Evolutionary conservation across 1,140 invertebrate genomes (phyloP).

Genomic region (Conus betulinus): DNA sequence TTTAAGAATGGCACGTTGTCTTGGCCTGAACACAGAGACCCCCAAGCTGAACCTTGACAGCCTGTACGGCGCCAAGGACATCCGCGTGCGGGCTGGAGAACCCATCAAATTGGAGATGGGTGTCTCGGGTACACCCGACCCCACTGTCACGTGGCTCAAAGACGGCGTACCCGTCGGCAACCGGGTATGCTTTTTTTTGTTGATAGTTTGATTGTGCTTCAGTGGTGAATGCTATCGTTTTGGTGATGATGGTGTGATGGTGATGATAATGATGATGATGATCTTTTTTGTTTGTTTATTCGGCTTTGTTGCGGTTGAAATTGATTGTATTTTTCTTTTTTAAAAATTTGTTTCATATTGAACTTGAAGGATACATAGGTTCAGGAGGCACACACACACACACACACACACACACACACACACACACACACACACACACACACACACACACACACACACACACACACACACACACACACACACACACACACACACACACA

Average conservation of each 20-base stretch:
- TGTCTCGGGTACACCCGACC: slow-evolving; percentile 94
- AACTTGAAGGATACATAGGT: too few species aligned
- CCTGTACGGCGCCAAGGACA: slow-evolving; percentile 90
- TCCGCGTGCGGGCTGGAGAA: slow-evolving; percentile 97
- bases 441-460: too few species aligned
- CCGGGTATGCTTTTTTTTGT: slow-evolving; percentile 51
- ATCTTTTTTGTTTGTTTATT: slow-evolving; percentile 11
- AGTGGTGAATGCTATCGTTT: neutral
- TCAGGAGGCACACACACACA: too few species aligned
- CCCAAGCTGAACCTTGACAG: slow-evolving; percentile 94
- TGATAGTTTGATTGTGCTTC: neutral
- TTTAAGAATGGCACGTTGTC: too few species aligned
- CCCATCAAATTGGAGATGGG: slow-evolving; percentile 96
- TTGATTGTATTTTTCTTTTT: neutral
- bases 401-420: too few species aligned
- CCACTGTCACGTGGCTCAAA: slow-evolving; percentile 91
- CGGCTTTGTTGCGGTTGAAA: neutral
- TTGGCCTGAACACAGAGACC: slow-evolving; percentile 81
- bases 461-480: too few species aligned
- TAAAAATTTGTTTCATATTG: too few species aligned
- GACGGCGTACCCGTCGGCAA: slow-evolving; percentile 79
- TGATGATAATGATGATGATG: too few species aligned
- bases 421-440: too few species aligned
- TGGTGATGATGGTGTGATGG: neutral
- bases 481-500: too few species aligned